Evolutionary conservation across 2,888 invertebrate genomes (phyloP), one percentile per base, ranked within the genome.

Genomic region (Tetranychus piercei): DNA sequence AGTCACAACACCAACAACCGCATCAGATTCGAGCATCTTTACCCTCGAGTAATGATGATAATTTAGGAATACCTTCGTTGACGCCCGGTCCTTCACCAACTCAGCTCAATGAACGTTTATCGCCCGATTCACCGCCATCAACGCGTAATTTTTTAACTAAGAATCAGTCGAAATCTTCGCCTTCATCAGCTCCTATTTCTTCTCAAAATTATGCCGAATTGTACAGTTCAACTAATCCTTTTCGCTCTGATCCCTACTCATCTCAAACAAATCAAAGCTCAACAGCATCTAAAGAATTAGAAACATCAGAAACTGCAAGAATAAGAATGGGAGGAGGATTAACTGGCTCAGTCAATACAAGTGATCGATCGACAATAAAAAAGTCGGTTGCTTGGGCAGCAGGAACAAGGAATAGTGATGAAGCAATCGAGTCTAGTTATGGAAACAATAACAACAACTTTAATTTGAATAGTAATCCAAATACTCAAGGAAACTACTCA

Each of bases 331-430:
- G 0, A 18, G 43, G 43, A 9, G 22, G 5, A 15, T 9, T 8
- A 1, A 71, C 22, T 23, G n/a, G 20, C 2, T 23, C 34, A 44
- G 1, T 43, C 1, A n/a, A 71, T 9, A 34, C 34, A 72, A 44
- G 18, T 20, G 74, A 34, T 45, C 70, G 20, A 22, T 23, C 78
- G 74, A 79, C 79, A 77, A 79, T 78, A 76, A 78, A 79, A 79
- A 80, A 79, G 74, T 79, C 80, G 76, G 78, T 80, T 78, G 80
- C 79, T 76, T 80, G 79, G 79, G 80, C 80, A 76, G 80, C 79
- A 79, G 80, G 72, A 22, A 34, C 72, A 9, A 55, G 55, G 15
- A 55, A 55, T 15, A 55, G 15, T 55, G 55, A 55, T 55, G 55
- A 55, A 55, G 9, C 55, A 55, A 6, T 15, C 15, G 55, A 55